Evolutionary conservation across 2,888 invertebrate genomes (phyloP).

Genomic region (Hyposoter dolosus): DNA sequence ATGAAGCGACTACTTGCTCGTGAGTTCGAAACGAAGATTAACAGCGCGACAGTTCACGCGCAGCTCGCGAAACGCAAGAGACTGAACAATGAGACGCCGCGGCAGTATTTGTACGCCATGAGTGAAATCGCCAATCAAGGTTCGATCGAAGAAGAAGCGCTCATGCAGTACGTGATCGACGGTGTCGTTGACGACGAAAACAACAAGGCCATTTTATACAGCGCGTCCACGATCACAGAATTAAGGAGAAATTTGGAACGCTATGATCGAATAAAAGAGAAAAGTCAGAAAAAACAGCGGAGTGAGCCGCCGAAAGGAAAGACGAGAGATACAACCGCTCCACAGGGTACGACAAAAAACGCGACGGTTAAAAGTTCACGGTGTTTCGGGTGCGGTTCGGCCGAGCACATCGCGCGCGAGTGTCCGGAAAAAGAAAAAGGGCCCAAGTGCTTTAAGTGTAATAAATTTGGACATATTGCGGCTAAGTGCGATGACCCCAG

Average conservation of each 20-base stretch:
- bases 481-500: slow-evolving; percentile 44
- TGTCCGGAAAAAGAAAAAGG: slow-evolving; percentile 60
- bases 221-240: slow-evolving; percentile 6
- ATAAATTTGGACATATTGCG: slow-evolving; percentile 58
- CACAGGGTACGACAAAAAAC: background rate
- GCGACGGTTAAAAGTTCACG: slow-evolving; percentile 9
- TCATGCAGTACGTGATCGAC: slow-evolving; percentile 62
- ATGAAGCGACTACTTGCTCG: slow-evolving; percentile 54
- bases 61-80: slow-evolving; percentile 49
- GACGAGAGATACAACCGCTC: background rate
- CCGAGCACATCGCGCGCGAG: slow-evolving; percentile 37
- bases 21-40: slow-evolving; percentile 60
- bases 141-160: slow-evolving; percentile 46
- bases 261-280: slow-evolving; percentile 14
- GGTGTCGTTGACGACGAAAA: slow-evolving; percentile 51
- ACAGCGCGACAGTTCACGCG: slow-evolving; percentile 60
- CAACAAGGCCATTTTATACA: slow-evolving; percentile 6
- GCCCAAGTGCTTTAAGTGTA: slow-evolving; percentile 56
- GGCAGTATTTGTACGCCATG: slow-evolving; percentile 55
- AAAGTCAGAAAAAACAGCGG: background rate
- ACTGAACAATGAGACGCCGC: slow-evolving; percentile 44
- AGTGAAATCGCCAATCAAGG: slow-evolving; percentile 62
- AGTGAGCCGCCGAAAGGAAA: slow-evolving; percentile 4
- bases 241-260: slow-evolving; percentile 4
- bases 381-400: slow-evolving; percentile 48